Evolutionary conservation across 2,797 vertebrate genomes (phyloP).

Genomic region (Mormyrus proboscirostris): DNA sequence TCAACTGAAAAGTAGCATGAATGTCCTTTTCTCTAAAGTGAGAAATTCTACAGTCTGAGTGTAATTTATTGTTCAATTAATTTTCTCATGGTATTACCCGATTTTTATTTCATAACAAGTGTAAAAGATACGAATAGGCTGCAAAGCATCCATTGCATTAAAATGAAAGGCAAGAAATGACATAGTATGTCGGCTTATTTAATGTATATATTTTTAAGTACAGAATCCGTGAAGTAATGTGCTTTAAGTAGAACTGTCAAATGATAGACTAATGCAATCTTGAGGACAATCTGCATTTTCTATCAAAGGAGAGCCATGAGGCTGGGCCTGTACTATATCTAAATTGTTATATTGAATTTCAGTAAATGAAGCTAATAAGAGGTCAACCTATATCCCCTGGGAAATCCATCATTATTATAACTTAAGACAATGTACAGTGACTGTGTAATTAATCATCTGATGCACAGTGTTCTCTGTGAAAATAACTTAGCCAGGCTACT

Average conservation of each 20-base stretch:
- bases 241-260: background rate
- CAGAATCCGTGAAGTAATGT: background rate
- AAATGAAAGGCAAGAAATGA: background rate
- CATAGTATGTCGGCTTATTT: background rate
- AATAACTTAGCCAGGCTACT: conserved; percentile 18
- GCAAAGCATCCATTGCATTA: background rate
- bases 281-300: background rate
- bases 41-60: background rate
- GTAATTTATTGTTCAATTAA: background rate
- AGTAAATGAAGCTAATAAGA: conserved; percentile 31
- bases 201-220: background rate
- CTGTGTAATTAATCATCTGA: conserved; percentile 40
- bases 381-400: conserved; percentile 23
- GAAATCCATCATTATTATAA: conserved; percentile 29
- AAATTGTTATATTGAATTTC: conserved; percentile 24
- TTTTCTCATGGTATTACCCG: background rate
- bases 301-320: background rate
- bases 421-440: conserved; percentile 28
- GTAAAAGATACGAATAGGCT: background rate
- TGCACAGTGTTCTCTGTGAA: conserved; percentile 25
- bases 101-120: background rate
- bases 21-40: background rate
- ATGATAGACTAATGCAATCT: background rate
- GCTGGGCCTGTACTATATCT: background rate
- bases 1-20: background rate